phyloP scores from a whole-genome alignment of 1,140 invertebrate species.

The Micrasema minimum region DNA sequence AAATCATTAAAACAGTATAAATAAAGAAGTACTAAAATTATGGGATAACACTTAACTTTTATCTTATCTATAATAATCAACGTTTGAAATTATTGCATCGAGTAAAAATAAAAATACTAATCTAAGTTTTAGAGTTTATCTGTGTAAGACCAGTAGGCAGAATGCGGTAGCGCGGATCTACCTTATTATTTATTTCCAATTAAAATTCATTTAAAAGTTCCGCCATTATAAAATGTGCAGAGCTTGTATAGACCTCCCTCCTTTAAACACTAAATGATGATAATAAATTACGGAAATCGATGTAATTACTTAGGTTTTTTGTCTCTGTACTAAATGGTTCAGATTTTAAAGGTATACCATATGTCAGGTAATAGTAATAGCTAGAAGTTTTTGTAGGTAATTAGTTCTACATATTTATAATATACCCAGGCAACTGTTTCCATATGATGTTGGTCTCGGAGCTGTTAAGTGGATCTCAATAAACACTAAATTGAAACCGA shows the following conservation, averaged over 20 bases:
- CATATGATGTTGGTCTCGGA: slow-evolving; percentile 20
- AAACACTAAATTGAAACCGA: slow-evolving; percentile 42
- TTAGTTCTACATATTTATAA: slow-evolving; percentile 10
- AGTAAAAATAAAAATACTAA: too few species aligned
- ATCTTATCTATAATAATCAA: too few species aligned
- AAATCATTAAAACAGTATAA: too few species aligned
- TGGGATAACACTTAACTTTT: too few species aligned
- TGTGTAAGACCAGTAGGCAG: too few species aligned
- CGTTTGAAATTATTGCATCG: too few species aligned
- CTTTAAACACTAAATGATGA: not conserved
- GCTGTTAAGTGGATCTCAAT: slow-evolving; percentile 39
- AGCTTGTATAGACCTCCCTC: slow-evolving; percentile 7
- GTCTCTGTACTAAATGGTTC: slow-evolving; percentile 22
- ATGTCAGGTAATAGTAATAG: slow-evolving; percentile 8
- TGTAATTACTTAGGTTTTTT: slow-evolving; percentile 20
- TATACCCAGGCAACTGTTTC: slow-evolving; percentile 13
- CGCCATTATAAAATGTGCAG: too few species aligned
- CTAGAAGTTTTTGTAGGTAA: slow-evolving; percentile 22
- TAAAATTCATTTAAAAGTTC: too few species aligned
- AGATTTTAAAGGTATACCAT: slow-evolving; percentile 24
- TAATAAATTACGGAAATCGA: slow-evolving; percentile 10
- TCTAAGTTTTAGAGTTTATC: too few species aligned
- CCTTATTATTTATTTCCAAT: too few species aligned
- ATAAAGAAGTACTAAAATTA: too few species aligned
- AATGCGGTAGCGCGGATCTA: too few species aligned